Base-by-base conservation (phyloP, 2,888 invertebrate genomes). In the Chloromyia formosa region DNA sequence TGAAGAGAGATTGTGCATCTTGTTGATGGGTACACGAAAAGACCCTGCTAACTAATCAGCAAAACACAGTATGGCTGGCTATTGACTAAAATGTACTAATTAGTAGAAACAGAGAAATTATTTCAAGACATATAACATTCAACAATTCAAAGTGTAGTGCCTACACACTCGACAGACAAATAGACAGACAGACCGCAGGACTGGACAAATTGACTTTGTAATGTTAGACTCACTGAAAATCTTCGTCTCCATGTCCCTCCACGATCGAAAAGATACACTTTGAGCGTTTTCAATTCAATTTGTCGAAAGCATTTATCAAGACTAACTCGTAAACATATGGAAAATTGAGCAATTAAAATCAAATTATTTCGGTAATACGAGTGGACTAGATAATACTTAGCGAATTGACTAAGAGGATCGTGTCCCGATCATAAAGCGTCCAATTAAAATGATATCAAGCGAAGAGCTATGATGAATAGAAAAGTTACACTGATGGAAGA, bases 301-400 rank as follows among this genome's bases (percentile, higher is more conserved):
- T 45, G 18, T 35, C 14, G 20, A 60, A 60, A 60, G 12, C 60
- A 60, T 23, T 23, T 60, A 60, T 27, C 23, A 60, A 35, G 27
- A 23, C 27, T 14, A 23, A 35, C 27, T 35, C 27, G 27, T 35
- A 35, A 35, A n/a, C 56, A 20, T 42, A 45, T 45, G 20, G 45
- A 45, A 66, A 66, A 66, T 66, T 66, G 66, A 66, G 66, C 66
- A 66, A 66, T 66, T 66, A 45, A 66, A 45, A 20, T 45, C 66
- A 18, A 66, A 66, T 66, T 66, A 66, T 45, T 66, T 9, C 16
- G 40, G 64, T 9, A 64, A 64, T 35, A 64, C 40, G 16, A 5
- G 10, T 64, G 60, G n/a, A 14, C 14, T n/a, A 16, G 20, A 14
- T 20, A 12, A 22, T 5, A 20, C 10, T 9, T 14, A 23, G 1